Percentiles rank a stretch among this genome's conserved stretches.
Conservation (phyloP, 2,797 vertebrate genomes). For the Cryptoprocta ferox region DNA sequence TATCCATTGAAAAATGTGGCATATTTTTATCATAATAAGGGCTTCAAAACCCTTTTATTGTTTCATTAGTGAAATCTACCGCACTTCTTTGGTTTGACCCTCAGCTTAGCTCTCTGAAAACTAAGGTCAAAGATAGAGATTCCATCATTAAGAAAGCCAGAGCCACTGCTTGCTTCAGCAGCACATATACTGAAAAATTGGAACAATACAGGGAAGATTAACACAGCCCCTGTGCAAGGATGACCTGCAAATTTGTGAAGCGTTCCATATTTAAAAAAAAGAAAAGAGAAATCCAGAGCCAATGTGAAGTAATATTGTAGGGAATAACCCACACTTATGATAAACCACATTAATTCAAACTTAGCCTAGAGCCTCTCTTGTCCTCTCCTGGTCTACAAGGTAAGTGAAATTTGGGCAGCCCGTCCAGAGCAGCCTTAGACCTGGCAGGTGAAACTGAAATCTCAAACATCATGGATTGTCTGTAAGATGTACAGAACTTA, state of each 20-base stretch:
- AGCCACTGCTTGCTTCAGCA: not conserved
- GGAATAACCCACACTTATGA: not conserved
- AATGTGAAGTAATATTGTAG: not conserved
- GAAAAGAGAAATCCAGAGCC: not conserved
- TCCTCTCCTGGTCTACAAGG: not conserved
- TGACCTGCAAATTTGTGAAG: not conserved
- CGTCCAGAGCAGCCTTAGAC: not conserved
- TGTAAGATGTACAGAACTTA: not conserved
- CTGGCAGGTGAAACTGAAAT: not conserved
- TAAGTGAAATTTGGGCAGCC: not conserved
- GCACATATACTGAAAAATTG: not conserved
- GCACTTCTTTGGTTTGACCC: not conserved
- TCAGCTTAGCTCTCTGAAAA: not conserved
- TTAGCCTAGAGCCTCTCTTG: not conserved
- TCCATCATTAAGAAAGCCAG: not conserved
- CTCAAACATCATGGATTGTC: not conserved
- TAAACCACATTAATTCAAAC: not conserved
- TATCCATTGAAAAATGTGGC: not conserved
- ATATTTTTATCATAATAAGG: not conserved
- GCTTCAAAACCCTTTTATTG: not conserved
- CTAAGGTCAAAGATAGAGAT: not conserved
- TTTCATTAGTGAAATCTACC: constrained; percentile 4
- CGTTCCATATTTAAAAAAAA: not conserved
- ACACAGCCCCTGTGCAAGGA: not conserved
- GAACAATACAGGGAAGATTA: not conserved